Evolutionary conservation across 2,888 invertebrate species (phyloP).

Genomic region (Cataglyphis livida): DNA sequence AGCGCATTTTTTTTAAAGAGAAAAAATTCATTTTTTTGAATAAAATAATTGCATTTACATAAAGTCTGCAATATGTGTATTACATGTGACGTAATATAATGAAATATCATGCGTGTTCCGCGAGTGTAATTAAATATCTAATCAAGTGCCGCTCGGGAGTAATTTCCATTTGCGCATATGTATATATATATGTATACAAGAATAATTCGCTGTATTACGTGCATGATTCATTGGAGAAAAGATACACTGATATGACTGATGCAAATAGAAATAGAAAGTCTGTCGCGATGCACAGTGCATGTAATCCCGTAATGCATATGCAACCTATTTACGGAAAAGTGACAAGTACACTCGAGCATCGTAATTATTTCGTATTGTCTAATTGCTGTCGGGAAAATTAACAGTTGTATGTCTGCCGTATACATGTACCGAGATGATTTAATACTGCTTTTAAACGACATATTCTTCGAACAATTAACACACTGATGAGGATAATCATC

Average conservation of each 20-base stretch:
- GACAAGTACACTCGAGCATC: neutral
- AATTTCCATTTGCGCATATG: neutral
- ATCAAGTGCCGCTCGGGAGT: neutral
- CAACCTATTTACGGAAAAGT: conserved; percentile 13
- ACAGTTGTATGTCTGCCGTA: neutral
- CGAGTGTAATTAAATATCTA: neutral
- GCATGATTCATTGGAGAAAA: conserved; percentile 35
- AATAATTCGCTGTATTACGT: conserved; percentile 23
- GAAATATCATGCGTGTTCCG: neutral
- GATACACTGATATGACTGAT: neutral
- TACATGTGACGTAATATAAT: neutral
- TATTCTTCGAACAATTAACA: neutral
- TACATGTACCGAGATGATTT: neutral
- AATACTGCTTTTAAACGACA: neutral
- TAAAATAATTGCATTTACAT: neutral
- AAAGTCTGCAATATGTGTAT: neutral
- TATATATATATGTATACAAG: neutral
- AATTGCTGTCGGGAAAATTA: conserved; percentile 42
- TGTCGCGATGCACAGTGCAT: neutral
- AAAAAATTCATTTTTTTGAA: neutral
- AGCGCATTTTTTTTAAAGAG: neutral
- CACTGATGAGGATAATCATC: neutral
- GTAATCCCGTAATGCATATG: conserved; percentile 26
- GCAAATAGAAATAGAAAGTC: neutral
- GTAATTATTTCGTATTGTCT: conserved; percentile 1